Evolutionary conservation across 2,888 invertebrate species (phyloP).

Genomic region (Synergus laeviventris): DNA sequence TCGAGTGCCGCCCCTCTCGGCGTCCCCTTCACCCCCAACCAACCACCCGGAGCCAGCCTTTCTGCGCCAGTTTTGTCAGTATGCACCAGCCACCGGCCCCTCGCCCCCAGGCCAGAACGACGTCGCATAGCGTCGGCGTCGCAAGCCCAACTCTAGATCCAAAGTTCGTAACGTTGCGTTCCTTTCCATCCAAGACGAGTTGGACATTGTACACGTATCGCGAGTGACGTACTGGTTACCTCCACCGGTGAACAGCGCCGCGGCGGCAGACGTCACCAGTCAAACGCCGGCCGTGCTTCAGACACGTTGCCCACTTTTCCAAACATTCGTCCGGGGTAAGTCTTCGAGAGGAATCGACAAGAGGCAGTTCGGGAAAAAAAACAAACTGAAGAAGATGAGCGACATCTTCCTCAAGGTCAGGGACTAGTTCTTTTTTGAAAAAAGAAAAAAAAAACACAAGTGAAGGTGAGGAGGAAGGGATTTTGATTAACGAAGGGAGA

Average conservation of each 20-base stretch:
- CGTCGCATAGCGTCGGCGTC: slow-evolving; percentile 78
- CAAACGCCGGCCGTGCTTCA: slow-evolving; percentile 70
- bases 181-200: slow-evolving; percentile 48
- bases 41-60: slow-evolving; percentile 46
- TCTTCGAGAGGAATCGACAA: neutral
- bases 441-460: neutral
- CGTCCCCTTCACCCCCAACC: slow-evolving; percentile 61
- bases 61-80: slow-evolving; percentile 46
- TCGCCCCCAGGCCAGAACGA: slow-evolving; percentile 74
- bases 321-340: neutral
- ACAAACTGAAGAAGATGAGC: neutral
- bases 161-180: slow-evolving; percentile 36
- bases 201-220: slow-evolving; percentile 59
- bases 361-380: neutral
- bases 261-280: slow-evolving; percentile 67
- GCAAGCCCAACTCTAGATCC: slow-evolving; percentile 76
- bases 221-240: slow-evolving; percentile 62
- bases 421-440: slow-evolving; percentile 16
- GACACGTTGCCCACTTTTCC: slow-evolving; percentile 57
- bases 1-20: slow-evolving; percentile 67
- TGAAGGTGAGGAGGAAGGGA: neutral
- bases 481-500: slow-evolving; percentile 16
- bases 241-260: slow-evolving; percentile 59
- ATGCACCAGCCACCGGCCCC: slow-evolving; percentile 48
- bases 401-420: too few relatives aligned